A percentile compares a stretch with the other conserved stretches of the same genome.
Evolutionary conservation across 2,797 vertebrate species (phyloP).

Genomic region (Echeneis naucrates): DNA sequence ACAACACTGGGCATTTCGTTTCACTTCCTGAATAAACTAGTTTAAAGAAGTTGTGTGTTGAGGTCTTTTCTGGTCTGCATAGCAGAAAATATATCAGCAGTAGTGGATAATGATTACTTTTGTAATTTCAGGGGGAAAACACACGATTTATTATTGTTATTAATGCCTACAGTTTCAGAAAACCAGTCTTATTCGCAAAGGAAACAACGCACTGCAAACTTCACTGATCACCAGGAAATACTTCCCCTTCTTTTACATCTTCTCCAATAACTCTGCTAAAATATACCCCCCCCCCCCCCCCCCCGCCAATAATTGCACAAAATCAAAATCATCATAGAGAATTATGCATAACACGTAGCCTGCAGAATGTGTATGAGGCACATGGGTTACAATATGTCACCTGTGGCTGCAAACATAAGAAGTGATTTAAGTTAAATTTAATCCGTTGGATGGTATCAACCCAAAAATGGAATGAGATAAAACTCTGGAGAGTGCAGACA

Average conservation of each 20-base stretch:
- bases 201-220: background rate
- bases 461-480: background rate
- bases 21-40: slow-evolving; percentile 88
- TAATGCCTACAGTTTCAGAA: background rate
- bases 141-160: background rate
- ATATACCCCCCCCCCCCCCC: too few species aligned
- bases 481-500: slow-evolving; percentile 13
- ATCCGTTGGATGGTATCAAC: slow-evolving; percentile 24
- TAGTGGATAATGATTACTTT: background rate
- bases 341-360: background rate
- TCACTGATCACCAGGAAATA: background rate
- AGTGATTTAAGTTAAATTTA: slow-evolving; percentile 40
- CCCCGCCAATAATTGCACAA: background rate
- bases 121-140: background rate
- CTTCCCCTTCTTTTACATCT: background rate
- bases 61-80: background rate
- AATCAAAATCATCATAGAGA: background rate
- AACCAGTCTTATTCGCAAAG: background rate
- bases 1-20: slow-evolving; percentile 84
- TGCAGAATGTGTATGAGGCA: background rate
- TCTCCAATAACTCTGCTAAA: background rate
- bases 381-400: background rate
- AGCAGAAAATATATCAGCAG: background rate
- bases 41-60: slow-evolving; percentile 48
- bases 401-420: background rate